Base-by-base conservation (phyloP, 2,113 vertebrate genomes). In the Alaudala cheleensis region DNA sequence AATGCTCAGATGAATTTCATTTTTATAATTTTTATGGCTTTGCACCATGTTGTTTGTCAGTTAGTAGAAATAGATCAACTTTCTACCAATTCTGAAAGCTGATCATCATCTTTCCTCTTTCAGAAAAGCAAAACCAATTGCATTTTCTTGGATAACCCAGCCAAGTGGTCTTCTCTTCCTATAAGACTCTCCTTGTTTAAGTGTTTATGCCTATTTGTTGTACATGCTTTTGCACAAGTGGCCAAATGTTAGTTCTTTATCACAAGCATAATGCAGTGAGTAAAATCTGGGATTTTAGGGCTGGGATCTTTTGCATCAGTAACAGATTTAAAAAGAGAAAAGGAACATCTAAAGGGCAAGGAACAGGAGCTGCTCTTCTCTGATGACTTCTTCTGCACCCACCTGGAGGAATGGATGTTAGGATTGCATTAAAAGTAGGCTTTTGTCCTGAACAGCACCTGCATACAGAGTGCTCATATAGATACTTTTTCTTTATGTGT, bases 111-210 rank as follows among this genome's bases (percentile, higher is more conserved):
- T 74, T 89, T 22, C 10, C 21, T 88, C 39, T 80, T 78, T 49
- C 82, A 77, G 64, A 66, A 62, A 77, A 94, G 47, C 74, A 77
- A 96, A 95, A 83, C 39, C 47, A 93, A 73, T 83, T 73, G n/a
- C 37, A 57, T 88, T 90, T 94, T 42, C 82, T 90, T 86, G 72
- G 64, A 44, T 86, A 91, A 73, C 10, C 9, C 62, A 77, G 67
- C 50, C 25, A 45, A 66, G 34, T 53, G 47, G 42, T 56, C 8
- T 70, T 29, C 13, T 67, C 44, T 88, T 92, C 28, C 29, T 39
- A 0, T 50, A 57, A 85, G 20, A 14, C 10, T 50, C 28, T 79
- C 10, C 40, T 71, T 66, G 14, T 86, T 80, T 17, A 54, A 84
- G 11, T 50, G 40, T 39, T 78, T 74, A 49, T 50, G 51, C 24